These are phyloP conservation scores for Parus major DNA, from an alignment of 2,113 vertebrate species.

Conservation along the genomic window DNA sequence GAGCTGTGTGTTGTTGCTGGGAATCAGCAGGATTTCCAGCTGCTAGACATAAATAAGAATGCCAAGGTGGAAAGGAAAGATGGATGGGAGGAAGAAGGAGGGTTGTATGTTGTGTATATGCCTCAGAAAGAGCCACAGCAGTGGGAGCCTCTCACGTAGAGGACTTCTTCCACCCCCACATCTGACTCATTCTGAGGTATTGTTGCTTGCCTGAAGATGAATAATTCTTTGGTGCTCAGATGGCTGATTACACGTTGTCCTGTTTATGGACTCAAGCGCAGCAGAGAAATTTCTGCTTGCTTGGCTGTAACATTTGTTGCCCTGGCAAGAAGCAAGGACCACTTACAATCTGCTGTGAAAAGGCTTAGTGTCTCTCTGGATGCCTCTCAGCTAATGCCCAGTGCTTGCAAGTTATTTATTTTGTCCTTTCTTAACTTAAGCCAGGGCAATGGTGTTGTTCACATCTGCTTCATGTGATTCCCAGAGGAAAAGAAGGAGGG, in stretches of 20 bases:
- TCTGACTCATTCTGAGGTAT: background rate
- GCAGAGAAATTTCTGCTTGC: constrained; percentile 18
- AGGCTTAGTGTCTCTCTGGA: background rate
- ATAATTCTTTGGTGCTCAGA: constrained; percentile 28
- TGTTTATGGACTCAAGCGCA: constrained; percentile 14
- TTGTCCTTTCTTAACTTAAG: background rate
- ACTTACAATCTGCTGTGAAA: constrained; percentile 20
- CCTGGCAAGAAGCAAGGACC: constrained; percentile 24
- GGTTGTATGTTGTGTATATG: background rate
- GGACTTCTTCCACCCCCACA: background rate
- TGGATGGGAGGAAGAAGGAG: background rate
- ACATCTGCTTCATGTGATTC: background rate
- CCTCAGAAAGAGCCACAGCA: background rate
- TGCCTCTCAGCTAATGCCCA: background rate
- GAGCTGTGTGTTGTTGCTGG: background rate
- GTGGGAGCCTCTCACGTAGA: background rate
- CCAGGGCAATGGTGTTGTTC: background rate
- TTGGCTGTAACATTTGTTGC: constrained; percentile 31
- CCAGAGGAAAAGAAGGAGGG: background rate
- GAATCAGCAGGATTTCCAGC: background rate
- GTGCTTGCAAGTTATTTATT: background rate
- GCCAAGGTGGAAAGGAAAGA: background rate
- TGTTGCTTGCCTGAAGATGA: background rate
- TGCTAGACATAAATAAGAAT: background rate
- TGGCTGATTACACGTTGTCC: background rate